A percentile compares a stretch with the other conserved stretches of the same genome.
Conservation (phyloP, 2,888 invertebrate species). For the Drosophila nr. perissopoda region DNA sequence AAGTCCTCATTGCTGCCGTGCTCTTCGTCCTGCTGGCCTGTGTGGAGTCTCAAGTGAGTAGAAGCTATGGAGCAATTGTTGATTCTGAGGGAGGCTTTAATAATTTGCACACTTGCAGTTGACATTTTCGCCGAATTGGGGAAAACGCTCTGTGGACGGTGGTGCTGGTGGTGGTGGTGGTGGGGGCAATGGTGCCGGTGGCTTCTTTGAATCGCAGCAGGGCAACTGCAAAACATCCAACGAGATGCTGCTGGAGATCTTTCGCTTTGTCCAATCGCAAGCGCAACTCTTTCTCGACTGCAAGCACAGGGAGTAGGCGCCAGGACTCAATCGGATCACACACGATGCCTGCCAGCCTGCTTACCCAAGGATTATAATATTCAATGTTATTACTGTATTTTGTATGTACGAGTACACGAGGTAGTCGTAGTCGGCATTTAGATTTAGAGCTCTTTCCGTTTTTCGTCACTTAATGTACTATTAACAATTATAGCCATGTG, state of each 20-base stretch:
- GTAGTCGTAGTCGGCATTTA: constrained; percentile 84
- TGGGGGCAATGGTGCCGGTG: constrained; percentile 40
- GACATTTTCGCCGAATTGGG: constrained; percentile 84
- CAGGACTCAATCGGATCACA: constrained; percentile 2
- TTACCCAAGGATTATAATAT: constrained; percentile 29
- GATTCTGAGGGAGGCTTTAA: neutral
- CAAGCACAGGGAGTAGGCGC: constrained; percentile 80
- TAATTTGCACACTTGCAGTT: constrained; percentile 51
- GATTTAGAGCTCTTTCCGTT: constrained; percentile 71
- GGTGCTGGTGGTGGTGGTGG: constrained; percentile 42
- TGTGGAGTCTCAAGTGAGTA: constrained; percentile 73
- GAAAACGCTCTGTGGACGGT: constrained; percentile 75
- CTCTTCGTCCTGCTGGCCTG: constrained; percentile 72
- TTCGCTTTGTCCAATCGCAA: constrained; percentile 82
- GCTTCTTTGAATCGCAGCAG: constrained; percentile 75
- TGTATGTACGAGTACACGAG: constrained; percentile 68
- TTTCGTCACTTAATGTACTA: constrained; percentile 44
- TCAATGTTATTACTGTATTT: constrained; percentile 36
- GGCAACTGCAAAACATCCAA: constrained; percentile 82
- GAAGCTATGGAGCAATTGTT: neutral
- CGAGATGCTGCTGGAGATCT: constrained; percentile 83
- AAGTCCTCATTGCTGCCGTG: constrained; percentile 71
- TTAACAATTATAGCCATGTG: constrained; percentile 17
- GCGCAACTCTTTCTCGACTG: constrained; percentile 82
- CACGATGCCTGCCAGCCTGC: constrained; percentile 17